Base-by-base conservation (phyloP, 2,113 vertebrate species). In the Gulo gulo region DNA sequence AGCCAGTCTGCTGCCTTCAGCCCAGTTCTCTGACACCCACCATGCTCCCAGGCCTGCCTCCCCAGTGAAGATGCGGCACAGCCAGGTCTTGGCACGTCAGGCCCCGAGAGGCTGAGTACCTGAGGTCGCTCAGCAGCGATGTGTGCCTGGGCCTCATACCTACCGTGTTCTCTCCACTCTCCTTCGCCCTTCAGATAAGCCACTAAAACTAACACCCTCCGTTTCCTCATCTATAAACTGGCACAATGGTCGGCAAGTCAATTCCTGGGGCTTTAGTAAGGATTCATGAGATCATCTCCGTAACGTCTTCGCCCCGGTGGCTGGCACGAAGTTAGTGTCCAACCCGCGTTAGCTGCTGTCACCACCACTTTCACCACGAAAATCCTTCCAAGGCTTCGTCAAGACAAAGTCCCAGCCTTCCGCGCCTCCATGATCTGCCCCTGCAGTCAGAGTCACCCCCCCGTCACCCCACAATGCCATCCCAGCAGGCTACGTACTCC, bases 271-370 rank as follows among this genome's bases (percentile, higher is more conserved):
- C 31, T 85, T 34, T 36, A 71, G 4, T 65, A 42, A 88, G 82
- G n/a, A 63, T 31, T 55, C 79, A 42, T 21, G 79, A 61, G 82
- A 55, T n/a, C 6, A 76, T 42, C 57, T 36, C 36, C 2, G 15
- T 6, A 47, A 89, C 7, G 1, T 1, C 15, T 79, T 79, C 29
- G 29, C 69, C n/a, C n/a, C 6, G 0, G 11, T 1, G 0, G 39
- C 81, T 80, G 71, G n/a, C 45, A 34, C 11, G 1, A 67, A 67
- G 65, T 65, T 11, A 63, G 26, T 47, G 12, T 36, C 21, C 59
- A 55, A 50, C 92, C 20, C 39, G 3, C 21, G 5, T 45, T 24
- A 59, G 76, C 69, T 50, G 57, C 20, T 52, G 29, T 36, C 36
- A 39, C 63, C 34, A 65, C 21, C 86, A 18, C 73, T 34, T 42